Conservation (phyloP, 2,797 vertebrate species). For the Pseudocheirus occidentalis region DNA sequence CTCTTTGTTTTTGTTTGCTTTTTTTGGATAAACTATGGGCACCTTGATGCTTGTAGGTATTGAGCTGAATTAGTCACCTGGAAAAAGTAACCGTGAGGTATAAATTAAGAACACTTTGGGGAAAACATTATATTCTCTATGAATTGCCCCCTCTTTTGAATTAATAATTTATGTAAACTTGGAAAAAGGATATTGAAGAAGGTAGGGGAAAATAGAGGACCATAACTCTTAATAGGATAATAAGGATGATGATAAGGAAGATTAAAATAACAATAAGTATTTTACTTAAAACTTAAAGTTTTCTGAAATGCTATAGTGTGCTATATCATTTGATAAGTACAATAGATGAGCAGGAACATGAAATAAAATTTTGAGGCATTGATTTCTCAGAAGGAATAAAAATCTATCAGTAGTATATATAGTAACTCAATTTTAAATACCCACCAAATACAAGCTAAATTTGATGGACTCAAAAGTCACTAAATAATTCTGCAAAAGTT, state of each 20-base stretch:
- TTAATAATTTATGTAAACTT: not conserved
- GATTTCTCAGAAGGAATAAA: not conserved
- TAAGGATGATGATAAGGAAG: not conserved
- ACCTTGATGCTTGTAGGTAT: not conserved
- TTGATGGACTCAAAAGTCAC: not conserved
- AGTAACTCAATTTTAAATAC: not conserved
- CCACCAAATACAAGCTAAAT: not conserved
- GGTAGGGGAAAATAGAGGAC: not conserved
- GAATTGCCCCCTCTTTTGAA: not conserved
- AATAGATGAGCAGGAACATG: not conserved
- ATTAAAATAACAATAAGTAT: not conserved
- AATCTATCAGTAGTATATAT: not conserved
- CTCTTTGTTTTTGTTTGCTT: too few relatives aligned
- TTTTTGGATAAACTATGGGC: too few relatives aligned
- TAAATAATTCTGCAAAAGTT: not conserved
- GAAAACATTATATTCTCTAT: not conserved
- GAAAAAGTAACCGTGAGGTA: not conserved
- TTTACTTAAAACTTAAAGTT: not conserved
- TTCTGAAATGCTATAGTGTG: not conserved
- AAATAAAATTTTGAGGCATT: not conserved
- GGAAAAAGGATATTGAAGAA: not conserved
- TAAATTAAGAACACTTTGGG: not conserved
- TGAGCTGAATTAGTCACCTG: not conserved
- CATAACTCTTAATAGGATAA: not conserved
- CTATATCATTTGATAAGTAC: not conserved